Conservation (phyloP, 2,113 vertebrate species). For the Podilymbus podiceps region DNA sequence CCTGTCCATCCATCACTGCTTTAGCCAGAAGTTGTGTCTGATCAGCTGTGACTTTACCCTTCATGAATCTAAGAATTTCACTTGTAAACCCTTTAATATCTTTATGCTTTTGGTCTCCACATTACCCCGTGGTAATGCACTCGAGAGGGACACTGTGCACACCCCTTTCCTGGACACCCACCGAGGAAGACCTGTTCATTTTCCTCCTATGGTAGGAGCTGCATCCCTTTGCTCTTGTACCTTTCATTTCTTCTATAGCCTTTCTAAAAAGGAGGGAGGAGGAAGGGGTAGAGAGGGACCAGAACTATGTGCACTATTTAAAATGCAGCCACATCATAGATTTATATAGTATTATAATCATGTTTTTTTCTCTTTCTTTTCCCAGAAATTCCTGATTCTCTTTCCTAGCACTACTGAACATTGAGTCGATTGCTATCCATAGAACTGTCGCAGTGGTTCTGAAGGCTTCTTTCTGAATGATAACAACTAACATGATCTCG, state of each 20-base stretch:
- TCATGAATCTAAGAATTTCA: neutral
- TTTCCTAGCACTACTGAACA: neutral
- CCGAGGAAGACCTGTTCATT: neutral
- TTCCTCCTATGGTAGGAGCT: neutral
- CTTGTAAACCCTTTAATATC: neutral
- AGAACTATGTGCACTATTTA: neutral
- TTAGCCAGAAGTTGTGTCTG: neutral
- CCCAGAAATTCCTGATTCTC: neutral
- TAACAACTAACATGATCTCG: neutral
- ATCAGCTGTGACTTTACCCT: slow-evolving; percentile 3
- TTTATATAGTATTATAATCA: neutral
- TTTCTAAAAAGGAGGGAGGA: neutral
- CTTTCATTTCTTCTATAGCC: neutral
- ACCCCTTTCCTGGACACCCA: neutral
- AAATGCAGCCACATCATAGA: neutral
- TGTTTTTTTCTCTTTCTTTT: neutral
- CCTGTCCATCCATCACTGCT: neutral
- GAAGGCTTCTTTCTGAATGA: neutral
- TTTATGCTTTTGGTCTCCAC: neutral
- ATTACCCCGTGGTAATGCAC: neutral
- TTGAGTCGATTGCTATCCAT: neutral
- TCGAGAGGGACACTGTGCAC: neutral
- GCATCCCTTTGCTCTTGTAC: neutral
- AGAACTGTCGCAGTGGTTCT: neutral
- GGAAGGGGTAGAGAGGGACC: neutral